Evolutionary conservation across 2,797 vertebrate species (phyloP), one percentile per base, ranked within the genome.

Genomic region (Danio aesculapii): DNA sequence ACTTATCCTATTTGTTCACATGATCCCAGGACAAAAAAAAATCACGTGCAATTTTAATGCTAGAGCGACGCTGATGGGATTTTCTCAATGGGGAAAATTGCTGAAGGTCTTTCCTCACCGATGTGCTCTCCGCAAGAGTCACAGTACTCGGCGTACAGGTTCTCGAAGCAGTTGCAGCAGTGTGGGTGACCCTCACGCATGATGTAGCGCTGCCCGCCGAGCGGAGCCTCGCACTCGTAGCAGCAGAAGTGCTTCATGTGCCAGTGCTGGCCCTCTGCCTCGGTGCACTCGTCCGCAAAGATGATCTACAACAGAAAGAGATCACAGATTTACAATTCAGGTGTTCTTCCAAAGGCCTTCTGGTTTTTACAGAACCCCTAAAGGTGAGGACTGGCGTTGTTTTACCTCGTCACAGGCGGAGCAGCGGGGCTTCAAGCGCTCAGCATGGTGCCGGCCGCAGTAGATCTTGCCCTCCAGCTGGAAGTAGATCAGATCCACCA

Each of bases 171-270:
- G 94, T 95, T 95, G 93, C 98, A 99, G 92, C 98, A 99, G 92
- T 99, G 98, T 49, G 98, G 98, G 58, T 95, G 91, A 11, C 97
- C 98, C 0, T 99, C 98, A 91, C 98, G 98, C 98, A 99, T 99
- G 92, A 99, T 99, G 93, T 99, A 99, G 79, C 98, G 95, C 92
- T 99, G 98, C 9, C 98, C 98, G 0, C 98, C 98, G 4, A 99
- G 96, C 21, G 97, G 95, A 0, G 96, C 97, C 91, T 96, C 96
- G 0, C 98, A 99, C 90, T 99, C 98, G 0, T 97, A 98, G 91
- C 98, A 99, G 87, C 98, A 98, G 88, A 99, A 99, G 86, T 99
- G 98, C 88, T 95, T 96, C 97, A 98, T 99, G 93, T 99, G 98
- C 98, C 98, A 99, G 87, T 99, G 98, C 14, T 96, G 90, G 52